Percentiles rank a stretch among this genome's conserved stretches.
Evolutionary conservation across 2,113 vertebrate genomes (phyloP).

Genomic region (Orthonyx spaldingii): DNA sequence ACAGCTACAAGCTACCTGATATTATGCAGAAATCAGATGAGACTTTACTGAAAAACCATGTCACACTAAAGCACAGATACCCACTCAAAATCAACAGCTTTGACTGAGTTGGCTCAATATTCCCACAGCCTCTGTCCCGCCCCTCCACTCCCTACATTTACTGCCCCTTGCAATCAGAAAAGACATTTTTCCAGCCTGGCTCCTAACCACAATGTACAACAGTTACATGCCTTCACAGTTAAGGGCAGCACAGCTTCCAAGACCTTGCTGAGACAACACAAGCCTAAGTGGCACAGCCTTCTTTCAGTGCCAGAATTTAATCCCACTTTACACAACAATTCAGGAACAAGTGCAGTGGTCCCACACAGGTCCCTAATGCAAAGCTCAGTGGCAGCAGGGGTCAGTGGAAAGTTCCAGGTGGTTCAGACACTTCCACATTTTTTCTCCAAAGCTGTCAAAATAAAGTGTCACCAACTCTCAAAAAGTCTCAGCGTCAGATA

Average conservation of each 20-base stretch:
- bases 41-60: not conserved
- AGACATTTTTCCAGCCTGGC: not conserved
- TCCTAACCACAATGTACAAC: not conserved
- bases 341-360: not conserved
- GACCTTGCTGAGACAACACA: not conserved
- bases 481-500: not conserved
- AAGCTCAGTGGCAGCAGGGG: not conserved
- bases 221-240: not conserved
- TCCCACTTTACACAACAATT: not conserved
- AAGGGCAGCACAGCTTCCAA: not conserved
- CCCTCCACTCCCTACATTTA: not conserved
- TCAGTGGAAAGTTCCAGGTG: not conserved
- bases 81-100: not conserved
- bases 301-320: not conserved
- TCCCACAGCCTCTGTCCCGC: not conserved
- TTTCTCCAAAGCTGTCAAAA: not conserved
- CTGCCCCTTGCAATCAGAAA: not conserved
- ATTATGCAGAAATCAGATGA: not conserved
- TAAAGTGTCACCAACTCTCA: not conserved
- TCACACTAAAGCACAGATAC: not conserved
- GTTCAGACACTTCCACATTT: not conserved
- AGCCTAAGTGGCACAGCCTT: not conserved
- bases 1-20: not conserved
- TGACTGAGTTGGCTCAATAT: not conserved
- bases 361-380: not conserved